Base-by-base conservation (phyloP, 2,113 vertebrate genomes). In the Tenebrosternarchus preto region DNA sequence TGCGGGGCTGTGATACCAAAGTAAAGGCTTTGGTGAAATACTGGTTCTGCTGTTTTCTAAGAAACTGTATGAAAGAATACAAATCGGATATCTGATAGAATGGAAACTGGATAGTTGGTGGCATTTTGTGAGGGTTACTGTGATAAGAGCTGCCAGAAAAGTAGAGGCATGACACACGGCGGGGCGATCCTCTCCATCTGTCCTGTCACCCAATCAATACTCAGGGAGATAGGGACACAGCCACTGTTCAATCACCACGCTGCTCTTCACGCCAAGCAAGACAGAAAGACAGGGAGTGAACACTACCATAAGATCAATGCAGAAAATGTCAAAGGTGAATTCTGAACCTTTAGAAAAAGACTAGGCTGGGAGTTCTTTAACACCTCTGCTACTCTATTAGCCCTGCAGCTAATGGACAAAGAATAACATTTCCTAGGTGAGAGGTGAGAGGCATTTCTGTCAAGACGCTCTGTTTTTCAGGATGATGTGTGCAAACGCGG, bases 191-290 rank as follows among this genome's bases (percentile, higher is more conserved):
- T 80, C 72, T 82, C 82, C 75, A 84, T 83, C 81, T 84, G 63
- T 76, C 61, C 78, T 80, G 80, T 83, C 80, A 80, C 73, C 85
- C 80, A 84, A 86, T 88, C 85, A 84, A 86, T 86, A 84, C 53
- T 36, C 72, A 75, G 25, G 27, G 31, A 79, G 81, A 80, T 79
- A 83, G 78, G 68, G 73, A 67, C 46, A 68, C 55, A 66, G 77
- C 73, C 80, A 66, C 83, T 85, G 83, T 73, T 87, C 82, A 84
- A 78, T 84, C 82, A 69, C 74, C 43, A 61, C 76, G 72, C 67
- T 29, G 69, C 56, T 61, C 22, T 78, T 64, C 73, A 67, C 59
- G 78, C 72, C 70, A 72, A 81, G 70, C 81, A 39, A 76, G 77
- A 74, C 29, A 72, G 57, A 73, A 57, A 78, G 76, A 39, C 66